phyloP scores from a whole-genome alignment of 1,140 invertebrate genomes.

The Neodiprion fabricii region DNA sequence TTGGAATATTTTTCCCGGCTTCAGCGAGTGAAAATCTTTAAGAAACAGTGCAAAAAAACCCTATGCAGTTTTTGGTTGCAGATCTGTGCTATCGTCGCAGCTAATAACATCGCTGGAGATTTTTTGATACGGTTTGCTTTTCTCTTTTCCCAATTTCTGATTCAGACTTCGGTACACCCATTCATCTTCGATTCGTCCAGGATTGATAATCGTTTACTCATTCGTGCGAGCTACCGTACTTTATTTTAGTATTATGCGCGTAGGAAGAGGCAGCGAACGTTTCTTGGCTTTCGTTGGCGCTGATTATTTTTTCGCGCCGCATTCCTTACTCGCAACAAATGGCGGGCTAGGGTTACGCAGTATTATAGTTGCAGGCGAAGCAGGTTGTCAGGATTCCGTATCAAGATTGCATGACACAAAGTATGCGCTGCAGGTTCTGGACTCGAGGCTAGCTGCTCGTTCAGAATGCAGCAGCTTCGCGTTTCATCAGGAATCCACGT shows the following conservation, averaged over 20 bases:
- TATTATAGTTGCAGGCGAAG: background rate
- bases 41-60: background rate
- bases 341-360: background rate
- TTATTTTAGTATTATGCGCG: background rate
- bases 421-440: too few relatives aligned
- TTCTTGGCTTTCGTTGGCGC: background rate
- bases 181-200: too few relatives aligned
- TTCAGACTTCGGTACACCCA: too few relatives aligned
- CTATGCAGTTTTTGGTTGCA: too few relatives aligned
- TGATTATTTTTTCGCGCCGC: background rate
- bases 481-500: too few relatives aligned
- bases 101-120: too few relatives aligned
- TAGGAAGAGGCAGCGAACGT: background rate
- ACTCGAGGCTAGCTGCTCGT: too few relatives aligned
- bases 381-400: slow-evolving; percentile 2
- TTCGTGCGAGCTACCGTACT: too few relatives aligned
- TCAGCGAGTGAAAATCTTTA: background rate
- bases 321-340: background rate
- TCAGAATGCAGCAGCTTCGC: too few relatives aligned
- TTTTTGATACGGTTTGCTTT: background rate
- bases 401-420: background rate
- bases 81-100: too few relatives aligned
- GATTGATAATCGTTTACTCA: too few relatives aligned
- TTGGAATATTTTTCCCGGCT: background rate
- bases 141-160: too few relatives aligned